Conservation (phyloP, 2,113 vertebrate genomes). For the Equus quagga region DNA sequence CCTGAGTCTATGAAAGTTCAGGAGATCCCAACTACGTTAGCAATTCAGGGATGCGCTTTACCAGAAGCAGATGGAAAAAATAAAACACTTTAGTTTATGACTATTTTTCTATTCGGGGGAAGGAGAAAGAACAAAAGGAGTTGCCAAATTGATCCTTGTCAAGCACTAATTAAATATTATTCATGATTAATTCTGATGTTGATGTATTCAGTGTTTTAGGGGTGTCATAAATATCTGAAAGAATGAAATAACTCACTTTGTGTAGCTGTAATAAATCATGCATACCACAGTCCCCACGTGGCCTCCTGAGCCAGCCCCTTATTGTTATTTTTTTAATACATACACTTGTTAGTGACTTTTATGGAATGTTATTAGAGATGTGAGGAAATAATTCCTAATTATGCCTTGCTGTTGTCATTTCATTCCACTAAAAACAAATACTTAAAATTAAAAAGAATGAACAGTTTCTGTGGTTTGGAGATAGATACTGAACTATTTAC, state of each 20-base stretch:
- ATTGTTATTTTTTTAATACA: constrained; percentile 48
- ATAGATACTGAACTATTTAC: background rate
- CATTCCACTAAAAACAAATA: constrained; percentile 16
- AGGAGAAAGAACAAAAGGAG: constrained; percentile 84
- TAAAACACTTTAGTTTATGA: constrained; percentile 87
- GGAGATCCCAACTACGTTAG: constrained; percentile 86
- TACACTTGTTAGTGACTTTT: constrained; percentile 73
- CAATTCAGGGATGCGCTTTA: constrained; percentile 87
- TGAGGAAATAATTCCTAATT: constrained; percentile 7
- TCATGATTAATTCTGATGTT: constrained; percentile 89
- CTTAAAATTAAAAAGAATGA: constrained; percentile 6
- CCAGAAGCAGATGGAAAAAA: constrained; percentile 89
- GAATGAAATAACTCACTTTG: constrained; percentile 79
- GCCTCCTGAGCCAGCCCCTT: constrained; percentile 22
- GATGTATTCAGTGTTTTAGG: constrained; percentile 86
- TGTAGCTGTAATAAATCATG: constrained; percentile 72
- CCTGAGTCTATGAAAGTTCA: constrained; percentile 88
- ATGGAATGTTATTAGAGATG: constrained; percentile 46
- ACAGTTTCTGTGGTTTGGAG: background rate
- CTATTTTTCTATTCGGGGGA: constrained; percentile 86
- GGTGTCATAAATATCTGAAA: constrained; percentile 85
- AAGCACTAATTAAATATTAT: constrained; percentile 90
- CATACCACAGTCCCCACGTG: constrained; percentile 68
- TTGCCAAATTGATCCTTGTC: constrained; percentile 90
- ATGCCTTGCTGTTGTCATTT: background rate